Evolutionary conservation across 2,113 vertebrate species (phyloP).

Genomic region (Conger conger): DNA sequence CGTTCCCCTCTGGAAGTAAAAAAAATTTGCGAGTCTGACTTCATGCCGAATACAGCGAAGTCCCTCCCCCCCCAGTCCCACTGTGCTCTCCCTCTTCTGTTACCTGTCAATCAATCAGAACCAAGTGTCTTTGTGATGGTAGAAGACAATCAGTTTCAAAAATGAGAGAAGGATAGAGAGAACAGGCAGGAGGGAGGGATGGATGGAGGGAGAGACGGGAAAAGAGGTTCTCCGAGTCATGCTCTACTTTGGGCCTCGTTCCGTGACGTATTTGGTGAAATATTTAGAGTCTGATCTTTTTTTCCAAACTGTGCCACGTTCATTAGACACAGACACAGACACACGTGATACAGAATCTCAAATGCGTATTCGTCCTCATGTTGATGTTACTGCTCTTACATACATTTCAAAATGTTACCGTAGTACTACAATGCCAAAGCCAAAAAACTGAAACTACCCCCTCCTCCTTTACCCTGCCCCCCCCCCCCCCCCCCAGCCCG

Average conservation of each 20-base stretch:
- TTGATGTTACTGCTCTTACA: neutral
- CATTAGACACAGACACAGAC: neutral
- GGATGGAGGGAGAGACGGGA: slow-evolving; percentile 53
- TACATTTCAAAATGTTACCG: neutral
- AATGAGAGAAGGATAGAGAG: slow-evolving; percentile 63
- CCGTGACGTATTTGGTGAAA: slow-evolving; percentile 23
- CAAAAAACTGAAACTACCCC: neutral
- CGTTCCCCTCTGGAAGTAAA: slow-evolving; percentile 50
- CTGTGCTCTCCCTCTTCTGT: slow-evolving; percentile 78
- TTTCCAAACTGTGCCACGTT: neutral
- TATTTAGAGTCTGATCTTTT: neutral
- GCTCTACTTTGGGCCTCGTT: slow-evolving; percentile 50
- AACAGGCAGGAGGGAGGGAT: slow-evolving; percentile 66
- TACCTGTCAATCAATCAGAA: slow-evolving; percentile 81
- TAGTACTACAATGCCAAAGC: neutral
- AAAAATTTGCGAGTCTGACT: slow-evolving; percentile 51
- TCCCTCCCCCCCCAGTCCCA: slow-evolving; percentile 65
- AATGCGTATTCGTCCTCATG: neutral
- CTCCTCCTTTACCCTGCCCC: neutral
- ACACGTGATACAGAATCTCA: neutral
- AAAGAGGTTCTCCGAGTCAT: slow-evolving; percentile 64
- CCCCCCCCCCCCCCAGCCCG: neutral
- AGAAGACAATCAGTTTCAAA: slow-evolving; percentile 82
- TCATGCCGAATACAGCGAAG: slow-evolving; percentile 37
- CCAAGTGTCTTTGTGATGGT: slow-evolving; percentile 83